phyloP scores from a whole-genome alignment of 2,797 vertebrate genomes.

The Psittacula derbiana region DNA sequence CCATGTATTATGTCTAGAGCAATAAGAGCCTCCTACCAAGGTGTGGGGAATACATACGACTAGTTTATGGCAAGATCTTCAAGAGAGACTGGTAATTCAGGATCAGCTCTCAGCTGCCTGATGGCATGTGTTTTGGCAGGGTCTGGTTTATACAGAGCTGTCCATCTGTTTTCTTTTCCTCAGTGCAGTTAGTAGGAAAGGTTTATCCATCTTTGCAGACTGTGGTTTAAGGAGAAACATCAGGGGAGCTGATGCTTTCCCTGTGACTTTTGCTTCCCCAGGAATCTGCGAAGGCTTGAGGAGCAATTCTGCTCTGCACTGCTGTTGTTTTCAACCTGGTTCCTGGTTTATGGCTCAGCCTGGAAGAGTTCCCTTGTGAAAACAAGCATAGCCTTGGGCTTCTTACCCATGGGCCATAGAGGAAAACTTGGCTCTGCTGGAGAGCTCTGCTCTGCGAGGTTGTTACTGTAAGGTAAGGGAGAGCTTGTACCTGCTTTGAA shows the following conservation, averaged over 20 bases:
- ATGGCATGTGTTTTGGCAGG: background rate
- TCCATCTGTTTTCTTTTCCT: background rate
- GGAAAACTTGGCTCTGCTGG: background rate
- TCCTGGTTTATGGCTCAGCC: background rate
- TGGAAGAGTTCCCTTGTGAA: background rate
- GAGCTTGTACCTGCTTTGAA: background rate
- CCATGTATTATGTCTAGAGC: background rate
- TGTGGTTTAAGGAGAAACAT: background rate
- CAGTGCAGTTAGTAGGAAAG: background rate
- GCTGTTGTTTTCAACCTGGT: background rate
- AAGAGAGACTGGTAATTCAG: background rate
- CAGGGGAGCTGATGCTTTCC: background rate
- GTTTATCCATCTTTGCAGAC: background rate
- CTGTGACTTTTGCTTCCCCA: background rate
- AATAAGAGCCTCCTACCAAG: background rate
- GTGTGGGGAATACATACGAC: rapidly evolving
- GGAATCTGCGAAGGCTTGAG: background rate
- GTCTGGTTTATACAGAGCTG: background rate
- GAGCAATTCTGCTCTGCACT: background rate
- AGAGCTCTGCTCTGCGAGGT: background rate
- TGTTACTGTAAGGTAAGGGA: background rate
- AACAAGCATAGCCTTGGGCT: background rate
- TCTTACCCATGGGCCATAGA: rapidly evolving
- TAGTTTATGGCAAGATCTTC: background rate
- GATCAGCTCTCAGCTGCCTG: background rate